A percentile compares a stretch with the other conserved stretches of the same genome.
Conservation (phyloP, 2,113 vertebrate species). For the Mionectes macconnelli region DNA sequence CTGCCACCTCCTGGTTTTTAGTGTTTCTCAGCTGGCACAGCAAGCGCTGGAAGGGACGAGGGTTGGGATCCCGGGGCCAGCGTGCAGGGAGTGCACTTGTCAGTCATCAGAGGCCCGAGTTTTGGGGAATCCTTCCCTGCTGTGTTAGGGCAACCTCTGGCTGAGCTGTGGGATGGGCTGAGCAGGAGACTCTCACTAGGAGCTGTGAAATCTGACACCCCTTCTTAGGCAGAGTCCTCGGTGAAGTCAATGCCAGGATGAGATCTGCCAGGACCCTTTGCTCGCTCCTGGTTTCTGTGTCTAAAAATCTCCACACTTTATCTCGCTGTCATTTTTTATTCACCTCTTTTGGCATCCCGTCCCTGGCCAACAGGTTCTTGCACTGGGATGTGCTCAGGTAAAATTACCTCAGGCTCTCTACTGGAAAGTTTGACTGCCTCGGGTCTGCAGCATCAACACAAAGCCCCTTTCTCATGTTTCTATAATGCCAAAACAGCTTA, state of each 20-base stretch:
- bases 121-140: background rate
- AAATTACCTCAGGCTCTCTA: background rate
- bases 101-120: background rate
- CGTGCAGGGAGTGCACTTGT: rapidly evolving
- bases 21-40: background rate
- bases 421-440: background rate
- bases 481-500: background rate
- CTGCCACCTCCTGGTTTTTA: background rate
- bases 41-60: background rate
- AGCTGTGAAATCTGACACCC: background rate
- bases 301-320: background rate
- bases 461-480: background rate
- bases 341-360: background rate
- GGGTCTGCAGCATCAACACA: background rate
- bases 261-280: background rate
- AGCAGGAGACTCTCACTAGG: background rate
- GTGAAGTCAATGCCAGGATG: background rate
- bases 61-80: background rate
- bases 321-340: background rate
- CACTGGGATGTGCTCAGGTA: background rate
- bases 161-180: background rate
- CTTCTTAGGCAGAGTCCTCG: background rate
- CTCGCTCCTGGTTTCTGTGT: background rate
- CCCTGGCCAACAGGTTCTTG: background rate
- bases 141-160: background rate